Evolutionary conservation across 1,140 invertebrate genomes (phyloP).

Genomic region (Bombus superbus): DNA sequence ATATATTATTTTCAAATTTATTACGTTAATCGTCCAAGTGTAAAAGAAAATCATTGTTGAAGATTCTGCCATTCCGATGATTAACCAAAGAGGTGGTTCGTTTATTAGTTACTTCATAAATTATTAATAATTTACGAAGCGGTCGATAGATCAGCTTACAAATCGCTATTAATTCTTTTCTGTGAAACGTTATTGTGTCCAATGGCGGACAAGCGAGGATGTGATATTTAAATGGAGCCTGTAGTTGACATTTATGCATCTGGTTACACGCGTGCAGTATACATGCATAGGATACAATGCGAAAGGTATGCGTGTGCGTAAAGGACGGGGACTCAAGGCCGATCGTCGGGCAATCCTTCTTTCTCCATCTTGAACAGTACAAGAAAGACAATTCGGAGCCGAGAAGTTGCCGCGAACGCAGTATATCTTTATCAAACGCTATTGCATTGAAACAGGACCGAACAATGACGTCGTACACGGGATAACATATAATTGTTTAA

Average conservation of each 20-base stretch:
- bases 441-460: neutral
- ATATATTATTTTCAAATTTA: neutral
- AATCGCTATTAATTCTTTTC: neutral
- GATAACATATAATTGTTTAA: slow-evolving; percentile 5
- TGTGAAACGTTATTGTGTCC: too few species aligned
- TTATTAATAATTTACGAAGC: neutral
- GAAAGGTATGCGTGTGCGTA: slow-evolving; percentile 55
- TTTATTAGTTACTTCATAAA: neutral
- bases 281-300: slow-evolving; percentile 35
- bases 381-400: slow-evolving; percentile 42
- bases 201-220: too few species aligned
- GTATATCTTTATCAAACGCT: slow-evolving; percentile 33
- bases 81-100: neutral
- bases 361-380: slow-evolving; percentile 46
- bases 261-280: slow-evolving; percentile 32
- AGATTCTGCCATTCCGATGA: neutral
- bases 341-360: slow-evolving; percentile 66
- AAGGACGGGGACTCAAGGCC: slow-evolving; percentile 72
- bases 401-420: slow-evolving; percentile 14
- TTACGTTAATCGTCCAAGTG: neutral
- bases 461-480: neutral
- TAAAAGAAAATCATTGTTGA: neutral
- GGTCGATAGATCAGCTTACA: neutral
- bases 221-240: slow-evolving; percentile 13
- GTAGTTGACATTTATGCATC: slow-evolving; percentile 38